A percentile compares a stretch with the other conserved stretches of the same genome.
Conservation (phyloP, 2,113 vertebrate genomes). For the Bufo gargarizans region DNA sequence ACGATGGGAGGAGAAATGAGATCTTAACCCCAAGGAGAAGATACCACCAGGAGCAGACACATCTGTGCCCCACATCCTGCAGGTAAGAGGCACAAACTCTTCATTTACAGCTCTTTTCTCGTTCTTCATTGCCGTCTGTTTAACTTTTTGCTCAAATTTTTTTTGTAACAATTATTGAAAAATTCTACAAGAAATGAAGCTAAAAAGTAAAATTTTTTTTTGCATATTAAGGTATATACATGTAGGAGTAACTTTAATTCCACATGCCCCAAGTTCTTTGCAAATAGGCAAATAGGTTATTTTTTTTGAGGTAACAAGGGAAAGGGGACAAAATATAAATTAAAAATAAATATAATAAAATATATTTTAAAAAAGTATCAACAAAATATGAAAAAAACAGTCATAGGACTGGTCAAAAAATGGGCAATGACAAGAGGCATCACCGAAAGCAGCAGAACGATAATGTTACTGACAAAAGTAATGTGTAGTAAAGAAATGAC, state of each 20-base stretch:
- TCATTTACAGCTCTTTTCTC: neutral
- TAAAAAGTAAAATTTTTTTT: neutral
- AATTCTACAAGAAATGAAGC: neutral
- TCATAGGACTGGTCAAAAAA: too few species aligned
- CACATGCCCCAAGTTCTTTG: neutral
- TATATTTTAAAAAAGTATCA: too few species aligned
- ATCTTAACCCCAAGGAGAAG: slow-evolving; percentile 6
- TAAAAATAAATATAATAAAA: too few species aligned
- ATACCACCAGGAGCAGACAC: neutral
- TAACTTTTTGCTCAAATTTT: neutral
- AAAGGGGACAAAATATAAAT: too few species aligned
- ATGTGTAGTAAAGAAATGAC: too few species aligned
- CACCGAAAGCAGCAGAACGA: too few species aligned
- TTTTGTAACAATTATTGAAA: neutral
- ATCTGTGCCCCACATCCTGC: slow-evolving; percentile 52
- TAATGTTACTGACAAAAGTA: too few species aligned
- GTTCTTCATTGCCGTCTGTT: neutral
- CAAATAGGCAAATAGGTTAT: too few species aligned
- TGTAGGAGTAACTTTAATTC: neutral
- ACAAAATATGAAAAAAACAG: too few species aligned
- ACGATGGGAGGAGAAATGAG: neutral
- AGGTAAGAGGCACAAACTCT: slow-evolving; percentile 34
- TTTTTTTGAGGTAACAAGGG: too few species aligned
- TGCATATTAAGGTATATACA: neutral
- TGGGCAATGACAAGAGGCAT: too few species aligned